Conservation (phyloP, 2,888 invertebrate species). For the Meandrusa payeni region DNA sequence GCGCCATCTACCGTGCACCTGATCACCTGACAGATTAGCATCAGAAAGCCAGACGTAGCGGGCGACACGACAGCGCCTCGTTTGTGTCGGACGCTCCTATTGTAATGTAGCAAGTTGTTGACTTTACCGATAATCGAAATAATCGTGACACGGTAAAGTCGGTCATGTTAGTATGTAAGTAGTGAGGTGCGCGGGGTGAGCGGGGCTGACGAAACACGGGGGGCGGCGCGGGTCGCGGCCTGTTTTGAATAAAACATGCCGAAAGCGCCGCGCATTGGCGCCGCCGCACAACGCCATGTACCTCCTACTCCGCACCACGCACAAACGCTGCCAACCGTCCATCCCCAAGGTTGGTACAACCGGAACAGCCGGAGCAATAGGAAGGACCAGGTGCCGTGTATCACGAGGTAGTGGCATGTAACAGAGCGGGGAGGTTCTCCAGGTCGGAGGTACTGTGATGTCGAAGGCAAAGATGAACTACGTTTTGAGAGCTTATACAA, state of each 20-base stretch:
- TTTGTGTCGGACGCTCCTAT: slow-evolving; percentile 37
- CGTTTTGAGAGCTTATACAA: too few species aligned
- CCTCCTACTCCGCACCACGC: too few species aligned
- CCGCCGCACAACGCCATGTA: slow-evolving; percentile 34
- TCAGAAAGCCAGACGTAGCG: slow-evolving; percentile 2
- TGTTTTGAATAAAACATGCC: slow-evolving; percentile 70
- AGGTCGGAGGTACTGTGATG: too few species aligned
- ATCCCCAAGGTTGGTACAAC: too few species aligned
- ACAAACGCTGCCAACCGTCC: too few species aligned
- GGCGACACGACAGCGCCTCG: slow-evolving; percentile 12
- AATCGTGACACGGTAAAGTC: slow-evolving; percentile 63
- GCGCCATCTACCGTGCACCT: slow-evolving; percentile 2
- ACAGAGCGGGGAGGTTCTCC: too few species aligned
- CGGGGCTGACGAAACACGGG: slow-evolving; percentile 65
- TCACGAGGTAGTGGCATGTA: too few species aligned
- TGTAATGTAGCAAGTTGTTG: slow-evolving; percentile 44
- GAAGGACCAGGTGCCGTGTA: too few species aligned
- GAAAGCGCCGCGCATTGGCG: slow-evolving; percentile 46
- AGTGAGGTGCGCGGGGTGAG: slow-evolving; percentile 49
- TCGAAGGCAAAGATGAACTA: too few species aligned
- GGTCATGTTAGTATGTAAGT: slow-evolving; percentile 69
- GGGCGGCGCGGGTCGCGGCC: slow-evolving; percentile 68
- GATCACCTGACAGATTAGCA: not conserved
- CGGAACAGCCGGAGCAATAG: too few species aligned
- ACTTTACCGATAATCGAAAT: slow-evolving; percentile 51